Base-by-base conservation (phyloP, 2,797 vertebrate species). In the Manis crassicaudata region DNA sequence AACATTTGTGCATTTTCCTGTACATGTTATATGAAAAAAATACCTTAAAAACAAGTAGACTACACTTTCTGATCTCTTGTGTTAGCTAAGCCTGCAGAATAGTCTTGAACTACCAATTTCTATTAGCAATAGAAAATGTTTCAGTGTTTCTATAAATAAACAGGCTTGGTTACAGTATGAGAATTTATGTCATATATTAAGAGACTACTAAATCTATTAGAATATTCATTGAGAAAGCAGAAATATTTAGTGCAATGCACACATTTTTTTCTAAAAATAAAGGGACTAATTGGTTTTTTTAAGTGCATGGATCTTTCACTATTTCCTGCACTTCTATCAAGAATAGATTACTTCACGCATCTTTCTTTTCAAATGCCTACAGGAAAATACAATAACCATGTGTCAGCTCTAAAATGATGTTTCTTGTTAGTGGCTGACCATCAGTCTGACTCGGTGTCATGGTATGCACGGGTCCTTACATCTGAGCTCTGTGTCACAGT, bases 391-490 rank as follows among this genome's bases (percentile, higher is more conserved):
- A 96, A 76, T 77, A 95, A 94, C 90, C 90, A 77, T 43, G 82
- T 88, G 90, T 96, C 60, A 91, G 32, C 68, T 94, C 46, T 97
- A 43, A 88, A 75, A 79, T 56, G 83, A 29, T 60, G 37, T 63
- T 90, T 86, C 95, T 58, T 96, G 92, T 97, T 97, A 90, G 67
- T 92, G 77, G 37, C 40, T 92, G 88, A 35, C 25, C 52, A 21
- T 84, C 43, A 32, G 0, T 94, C 93, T 80, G 29, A 56, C 32
- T 52, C 16, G 12, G 37, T 93, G 58, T 84, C 29, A 16, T 1
- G 1, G 54, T 60, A 32, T 56, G 73, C 50, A 46, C 17, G 2
- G 0, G 0, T 35, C 25, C n/a, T 16, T 16, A 2, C 20, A 62
- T 70, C 75, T 67, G 63, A 85, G 63, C 35, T 67, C 65, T 5